Percentiles rank a stretch among this genome's conserved stretches.
Conservation (phyloP, 2,113 vertebrate species). For the Pollimyrus isidori region DNA sequence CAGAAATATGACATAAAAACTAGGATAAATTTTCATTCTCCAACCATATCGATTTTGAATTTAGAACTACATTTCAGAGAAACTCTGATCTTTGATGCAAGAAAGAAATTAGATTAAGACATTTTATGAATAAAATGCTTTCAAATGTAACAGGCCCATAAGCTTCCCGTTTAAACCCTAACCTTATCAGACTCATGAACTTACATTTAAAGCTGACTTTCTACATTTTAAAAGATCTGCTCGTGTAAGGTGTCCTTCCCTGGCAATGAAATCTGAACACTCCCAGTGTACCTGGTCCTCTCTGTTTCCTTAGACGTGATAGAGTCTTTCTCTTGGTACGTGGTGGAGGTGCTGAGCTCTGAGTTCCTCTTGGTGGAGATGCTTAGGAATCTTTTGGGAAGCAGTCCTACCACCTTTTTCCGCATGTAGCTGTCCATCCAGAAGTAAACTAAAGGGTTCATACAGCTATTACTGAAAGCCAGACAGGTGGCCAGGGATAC, state of each 20-base stretch:
- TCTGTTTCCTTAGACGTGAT: not conserved
- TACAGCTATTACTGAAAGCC: constrained; percentile 26
- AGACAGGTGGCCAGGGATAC: constrained; percentile 16
- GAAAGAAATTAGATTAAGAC: not conserved
- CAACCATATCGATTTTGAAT: not conserved
- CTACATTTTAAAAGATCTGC: not conserved
- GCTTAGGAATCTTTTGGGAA: not conserved
- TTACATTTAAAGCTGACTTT: not conserved
- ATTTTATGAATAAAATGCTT: not conserved
- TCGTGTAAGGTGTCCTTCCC: not conserved
- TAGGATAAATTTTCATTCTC: not conserved
- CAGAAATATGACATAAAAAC: not conserved
- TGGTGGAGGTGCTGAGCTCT: not conserved
- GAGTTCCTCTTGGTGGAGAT: not conserved
- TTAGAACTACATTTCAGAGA: not conserved
- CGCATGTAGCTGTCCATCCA: constrained; percentile 15
- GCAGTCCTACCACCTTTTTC: not conserved
- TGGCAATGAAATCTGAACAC: not conserved
- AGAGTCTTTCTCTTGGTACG: constrained; percentile 6
- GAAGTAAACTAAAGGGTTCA: constrained; percentile 23
- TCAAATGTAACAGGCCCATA: not conserved
- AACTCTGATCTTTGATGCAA: not conserved
- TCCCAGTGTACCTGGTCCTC: not conserved
- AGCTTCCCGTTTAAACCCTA: not conserved
- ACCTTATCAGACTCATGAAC: not conserved